Evolutionary conservation across 2,888 invertebrate species (phyloP), one percentile per base, ranked within the genome.

Genomic region (Galerucella nymphaeae): DNA sequence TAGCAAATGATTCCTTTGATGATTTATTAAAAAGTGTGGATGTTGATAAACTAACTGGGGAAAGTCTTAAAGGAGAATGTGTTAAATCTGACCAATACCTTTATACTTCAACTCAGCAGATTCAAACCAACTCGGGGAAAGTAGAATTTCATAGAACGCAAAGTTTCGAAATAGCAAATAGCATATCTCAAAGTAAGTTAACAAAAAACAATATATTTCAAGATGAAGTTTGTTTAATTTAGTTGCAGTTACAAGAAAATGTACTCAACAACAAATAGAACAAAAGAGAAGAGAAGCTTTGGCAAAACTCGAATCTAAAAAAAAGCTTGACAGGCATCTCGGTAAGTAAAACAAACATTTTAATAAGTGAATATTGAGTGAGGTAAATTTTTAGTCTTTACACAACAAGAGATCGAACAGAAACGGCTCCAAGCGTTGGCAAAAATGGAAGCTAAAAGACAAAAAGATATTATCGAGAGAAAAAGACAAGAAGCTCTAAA

Each of bases 201-300:
- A 20, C 14, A 14, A 2, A 16, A 48, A 57, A 45, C 20, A 13
- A 41, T 10, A 16, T 16, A 14, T 66, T 9, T 38, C 18, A 8
- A 14, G 16, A 11, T 66, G 18, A 57, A 20, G 11, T 41, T 18
- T 65, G 13, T 42, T 70, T 20, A 38, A 66, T 61, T 41, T 59
- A 59, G 61, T 59, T 59, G n/a, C n/a, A 59, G 23, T 57, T 57
- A 18, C 50, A 9, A 68, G 50, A 61, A 69, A 30, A 14, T 69
- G 69, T 55, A 62, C 69, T 11, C 62, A 53, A 62, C 53, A 69
- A 18, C 38, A 69, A 55, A 62, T 62, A 62, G 53, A 50, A 71
- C 57, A 65, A 80, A 92, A 92, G 79, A 88, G 90, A 75, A 84
- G 88, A 74, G 88, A 89, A 79, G 92, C 92, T 1, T 86, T 89